These are phyloP conservation scores for Chelonus insularis DNA, from an alignment of 1,140 invertebrate genomes.

Conservation along the genomic window DNA sequence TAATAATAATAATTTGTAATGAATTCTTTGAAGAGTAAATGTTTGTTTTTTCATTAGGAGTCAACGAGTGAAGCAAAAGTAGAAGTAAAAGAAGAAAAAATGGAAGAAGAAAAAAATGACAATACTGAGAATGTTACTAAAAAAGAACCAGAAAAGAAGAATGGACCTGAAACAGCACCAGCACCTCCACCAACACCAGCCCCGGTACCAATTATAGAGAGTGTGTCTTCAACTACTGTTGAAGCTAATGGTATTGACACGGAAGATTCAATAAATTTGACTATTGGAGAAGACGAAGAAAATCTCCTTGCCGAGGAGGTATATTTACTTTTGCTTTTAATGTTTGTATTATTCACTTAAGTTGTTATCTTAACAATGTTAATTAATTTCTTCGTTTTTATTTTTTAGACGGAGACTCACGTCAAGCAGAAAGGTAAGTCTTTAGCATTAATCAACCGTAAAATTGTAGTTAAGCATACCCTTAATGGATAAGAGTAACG, in stretches of 20 bases:
- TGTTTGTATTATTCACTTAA: conserved; percentile 14
- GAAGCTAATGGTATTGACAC: conserved; percentile 65
- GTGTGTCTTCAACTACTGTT: conserved; percentile 30
- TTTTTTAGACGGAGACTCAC: conserved; percentile 48
- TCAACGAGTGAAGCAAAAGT: conserved; percentile 32
- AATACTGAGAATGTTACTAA: background rate
- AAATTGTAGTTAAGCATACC: background rate
- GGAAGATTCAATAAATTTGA: conserved; percentile 80
- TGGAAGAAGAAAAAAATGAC: conserved; percentile 16
- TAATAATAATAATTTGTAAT: too few relatives aligned
- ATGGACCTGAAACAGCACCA: conserved; percentile 37
- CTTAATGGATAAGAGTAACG: background rate
- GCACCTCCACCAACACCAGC: conserved; percentile 11
- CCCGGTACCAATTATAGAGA: conserved; percentile 29
- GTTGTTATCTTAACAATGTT: background rate
- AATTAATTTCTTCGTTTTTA: conserved; percentile 14
- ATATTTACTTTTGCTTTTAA: conserved; percentile 28
- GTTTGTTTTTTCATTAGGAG: conserved; percentile 9
- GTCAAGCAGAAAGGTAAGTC: conserved; percentile 57
- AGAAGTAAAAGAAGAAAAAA: conserved; percentile 43
- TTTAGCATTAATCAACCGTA: conserved; percentile 7
- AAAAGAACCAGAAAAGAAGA: conserved; percentile 35
- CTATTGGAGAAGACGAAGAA: conserved; percentile 78
- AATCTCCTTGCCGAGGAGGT: conserved; percentile 77
- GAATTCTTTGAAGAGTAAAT: background rate